Conservation (phyloP, 2,888 invertebrate species). For the Nesidiocoris tenuis region DNA sequence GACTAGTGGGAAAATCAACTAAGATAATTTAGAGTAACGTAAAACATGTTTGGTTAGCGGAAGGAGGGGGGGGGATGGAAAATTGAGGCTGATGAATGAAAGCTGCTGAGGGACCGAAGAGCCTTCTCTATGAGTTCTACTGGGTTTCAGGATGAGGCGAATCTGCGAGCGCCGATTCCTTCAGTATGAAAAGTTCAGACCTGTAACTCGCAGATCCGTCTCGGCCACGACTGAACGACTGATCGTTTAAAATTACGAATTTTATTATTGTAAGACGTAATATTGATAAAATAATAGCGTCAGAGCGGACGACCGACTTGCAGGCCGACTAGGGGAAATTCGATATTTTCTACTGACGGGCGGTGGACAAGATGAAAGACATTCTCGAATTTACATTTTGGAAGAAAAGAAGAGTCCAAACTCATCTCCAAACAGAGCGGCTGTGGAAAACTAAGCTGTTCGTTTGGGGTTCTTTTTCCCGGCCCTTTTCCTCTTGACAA, state of each 20-base stretch:
- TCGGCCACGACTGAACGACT: too few relatives aligned
- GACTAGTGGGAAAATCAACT: too few relatives aligned
- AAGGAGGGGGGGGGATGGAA: too few relatives aligned
- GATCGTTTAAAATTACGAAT: too few relatives aligned
- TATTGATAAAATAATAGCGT: too few relatives aligned
- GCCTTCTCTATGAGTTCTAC: too few relatives aligned
- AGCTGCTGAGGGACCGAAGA: neutral
- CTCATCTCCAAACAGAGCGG: neutral
- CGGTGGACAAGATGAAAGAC: neutral
- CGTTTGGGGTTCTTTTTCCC: neutral
- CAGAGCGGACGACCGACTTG: neutral
- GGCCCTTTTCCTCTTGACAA: slow-evolving; percentile 18
- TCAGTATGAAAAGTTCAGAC: neutral
- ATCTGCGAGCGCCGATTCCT: neutral
- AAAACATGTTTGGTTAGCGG: too few relatives aligned
- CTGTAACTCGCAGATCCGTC: neutral
- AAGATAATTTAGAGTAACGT: too few relatives aligned
- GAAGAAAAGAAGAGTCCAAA: neutral
- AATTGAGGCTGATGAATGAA: too few relatives aligned
- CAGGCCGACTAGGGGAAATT: neutral
- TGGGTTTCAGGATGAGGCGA: neutral
- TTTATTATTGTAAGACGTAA: too few relatives aligned
- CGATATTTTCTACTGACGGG: too few relatives aligned
- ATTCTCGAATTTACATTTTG: neutral
- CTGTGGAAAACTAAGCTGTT: neutral